phyloP scores from a whole-genome alignment of 1,140 invertebrate genomes.

The Leptinotarsa defecta region DNA sequence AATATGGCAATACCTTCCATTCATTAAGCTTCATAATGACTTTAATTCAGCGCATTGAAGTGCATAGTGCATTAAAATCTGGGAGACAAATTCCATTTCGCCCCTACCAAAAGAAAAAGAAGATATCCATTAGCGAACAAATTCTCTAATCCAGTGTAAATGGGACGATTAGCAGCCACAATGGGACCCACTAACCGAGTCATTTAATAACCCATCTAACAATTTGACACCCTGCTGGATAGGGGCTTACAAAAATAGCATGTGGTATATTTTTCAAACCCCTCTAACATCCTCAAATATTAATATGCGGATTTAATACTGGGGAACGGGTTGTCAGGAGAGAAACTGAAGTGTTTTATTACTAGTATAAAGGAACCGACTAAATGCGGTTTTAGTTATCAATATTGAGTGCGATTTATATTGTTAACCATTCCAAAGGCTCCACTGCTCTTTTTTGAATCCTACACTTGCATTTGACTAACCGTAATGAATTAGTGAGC shows the following conservation, averaged over 20 bases:
- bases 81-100: background rate
- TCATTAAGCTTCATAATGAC: background rate
- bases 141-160: conserved; percentile 22
- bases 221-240: conserved; percentile 21
- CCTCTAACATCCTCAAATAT: conserved; percentile 10
- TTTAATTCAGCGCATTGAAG: background rate
- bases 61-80: background rate
- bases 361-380: too few species aligned
- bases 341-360: background rate
- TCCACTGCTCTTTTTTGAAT: too few species aligned
- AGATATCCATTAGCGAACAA: background rate
- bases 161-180: conserved; percentile 16
- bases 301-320: conserved; percentile 20
- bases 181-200: conserved; percentile 7
- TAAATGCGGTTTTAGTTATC: too few species aligned
- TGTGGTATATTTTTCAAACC: conserved; percentile 22
- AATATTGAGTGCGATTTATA: too few species aligned
- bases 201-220: conserved; percentile 24
- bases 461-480: too few species aligned
- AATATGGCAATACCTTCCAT: too few species aligned
- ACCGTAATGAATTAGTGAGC: too few species aligned
- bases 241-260: conserved; percentile 15
- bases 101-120: background rate
- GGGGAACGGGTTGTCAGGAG: conserved; percentile 11
- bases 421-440: too few species aligned